Percentiles rank a stretch among this genome's conserved stretches.
Evolutionary conservation across 1,140 invertebrate genomes (phyloP).

Genomic region (Bradynema listronoti): DNA sequence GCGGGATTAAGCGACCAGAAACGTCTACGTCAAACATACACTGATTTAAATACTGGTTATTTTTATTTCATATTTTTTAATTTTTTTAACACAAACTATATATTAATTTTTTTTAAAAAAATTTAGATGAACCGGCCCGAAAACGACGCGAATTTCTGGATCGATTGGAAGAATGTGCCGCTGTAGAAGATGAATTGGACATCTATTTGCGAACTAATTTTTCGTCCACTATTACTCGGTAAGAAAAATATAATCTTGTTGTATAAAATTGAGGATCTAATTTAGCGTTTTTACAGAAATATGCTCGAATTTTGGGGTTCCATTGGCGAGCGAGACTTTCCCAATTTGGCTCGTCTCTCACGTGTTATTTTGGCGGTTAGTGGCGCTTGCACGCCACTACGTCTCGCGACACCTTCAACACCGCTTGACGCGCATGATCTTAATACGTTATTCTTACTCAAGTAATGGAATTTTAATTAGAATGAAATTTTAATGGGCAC

Average conservation of each 20-base stretch:
- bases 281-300: conserved; percentile 30
- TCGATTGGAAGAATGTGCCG: conserved; percentile 36
- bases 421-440: conserved; percentile 24
- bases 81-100: neutral
- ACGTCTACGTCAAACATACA: neutral
- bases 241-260: neutral
- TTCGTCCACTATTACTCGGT: conserved; percentile 23
- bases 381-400: conserved; percentile 21
- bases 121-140: conserved; percentile 36
- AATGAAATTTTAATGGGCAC: neutral
- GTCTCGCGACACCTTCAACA: conserved; percentile 18
- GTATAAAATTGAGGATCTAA: too few species aligned
- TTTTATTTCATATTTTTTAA: neutral
- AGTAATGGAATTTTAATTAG: conserved; percentile 13
- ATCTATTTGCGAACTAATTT: conserved; percentile 32
- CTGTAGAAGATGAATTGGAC: conserved; percentile 42
- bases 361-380: conserved; percentile 32
- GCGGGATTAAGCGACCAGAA: conserved; percentile 23
- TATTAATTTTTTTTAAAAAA: neutral
- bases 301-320: conserved; percentile 41
- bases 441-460: conserved; percentile 33
- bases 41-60: conserved; percentile 10
- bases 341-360: conserved; percentile 24
- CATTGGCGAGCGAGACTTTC: conserved; percentile 36
- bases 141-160: conserved; percentile 38